Base-by-base conservation (phyloP, 2,797 vertebrate genomes). In the Pseudochirops cupreus region DNA sequence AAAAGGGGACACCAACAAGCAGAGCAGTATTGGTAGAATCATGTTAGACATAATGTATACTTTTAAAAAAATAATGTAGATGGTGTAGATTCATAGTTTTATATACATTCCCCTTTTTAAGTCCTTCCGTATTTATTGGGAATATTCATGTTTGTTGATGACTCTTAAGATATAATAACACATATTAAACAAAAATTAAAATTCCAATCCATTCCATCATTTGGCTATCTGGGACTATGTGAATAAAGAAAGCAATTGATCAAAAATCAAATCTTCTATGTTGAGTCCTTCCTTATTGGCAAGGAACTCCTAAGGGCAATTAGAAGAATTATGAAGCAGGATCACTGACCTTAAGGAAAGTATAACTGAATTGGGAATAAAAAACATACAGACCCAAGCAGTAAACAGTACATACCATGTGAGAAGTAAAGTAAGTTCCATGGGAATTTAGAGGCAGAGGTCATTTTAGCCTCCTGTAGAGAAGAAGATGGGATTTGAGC, bases 401-500 rank as follows among this genome's bases (percentile, higher is more conserved):
- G 39, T 46, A 46, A 46, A 82, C 2, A 82, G 24, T 46, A 46
- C 18, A 82, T 46, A 1, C 6, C 39, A 82, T 82, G 67, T 46
- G 21, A 82, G 5, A 46, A 7, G 67, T 24, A 46, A 5, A 82
- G 16, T 24, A 24, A 10, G 18, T 82, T n/a, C 67, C 16, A 95
- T 94, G 67, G 52, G 46, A 94, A 0, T 94, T 3, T 93, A 59
- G 95, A 94, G 26, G 21, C 18, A 92, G 11, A 56, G 31, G 55
- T 95, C 56, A n/a, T 93, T 94, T 29, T 93, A 13, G 16, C 29
- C 90, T 9, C 67, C 1, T 29, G 59, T 92, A 39, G 50, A n/a
- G 90, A 74, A 90, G 46, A 92, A 94, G 12, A 9, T 96, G 2
- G 16, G 96, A 53, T 91, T 46, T 82, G 67, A 74, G n/a, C 18